These are phyloP conservation scores for Pheosia gnoma DNA, from an alignment of 2,888 invertebrate genomes.

Conservation along the genomic window DNA sequence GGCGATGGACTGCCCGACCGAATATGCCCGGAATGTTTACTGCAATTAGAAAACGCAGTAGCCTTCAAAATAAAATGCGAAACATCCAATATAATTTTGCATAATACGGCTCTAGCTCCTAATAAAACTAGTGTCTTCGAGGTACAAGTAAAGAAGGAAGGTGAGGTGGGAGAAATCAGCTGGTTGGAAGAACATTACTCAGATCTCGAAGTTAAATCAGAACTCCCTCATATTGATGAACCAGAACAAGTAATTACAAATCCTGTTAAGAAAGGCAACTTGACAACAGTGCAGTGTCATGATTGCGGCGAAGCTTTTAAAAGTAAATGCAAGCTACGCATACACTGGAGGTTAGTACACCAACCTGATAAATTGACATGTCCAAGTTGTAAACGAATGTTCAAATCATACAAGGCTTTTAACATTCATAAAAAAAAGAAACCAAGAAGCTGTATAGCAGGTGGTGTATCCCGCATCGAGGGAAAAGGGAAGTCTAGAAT, in stretches of 20 bases:
- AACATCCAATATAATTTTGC: slow-evolving; percentile 53
- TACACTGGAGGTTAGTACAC: slow-evolving; percentile 53
- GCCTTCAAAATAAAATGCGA: slow-evolving; percentile 67
- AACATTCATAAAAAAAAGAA: slow-evolving; percentile 46
- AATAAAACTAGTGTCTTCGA: slow-evolving; percentile 1
- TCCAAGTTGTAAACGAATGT: slow-evolving; percentile 43
- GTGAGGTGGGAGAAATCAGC: neutral
- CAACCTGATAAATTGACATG: slow-evolving; percentile 40
- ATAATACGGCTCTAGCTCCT: slow-evolving; percentile 16
- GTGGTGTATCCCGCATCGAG: slow-evolving; percentile 46
- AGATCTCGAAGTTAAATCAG: neutral
- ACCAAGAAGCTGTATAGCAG: slow-evolving; percentile 40
- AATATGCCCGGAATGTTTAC: slow-evolving; percentile 65
- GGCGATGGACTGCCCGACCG: slow-evolving; percentile 64
- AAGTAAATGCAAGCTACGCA: slow-evolving; percentile 53
- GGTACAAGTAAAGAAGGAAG: slow-evolving; percentile 12
- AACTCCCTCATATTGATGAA: neutral
- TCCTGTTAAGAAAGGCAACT: slow-evolving; percentile 14
- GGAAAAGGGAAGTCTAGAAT: slow-evolving; percentile 54
- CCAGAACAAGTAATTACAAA: neutral
- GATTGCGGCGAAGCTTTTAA: slow-evolving; percentile 48
- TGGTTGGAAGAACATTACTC: neutral
- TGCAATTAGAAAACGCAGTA: slow-evolving; percentile 61
- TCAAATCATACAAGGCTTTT: slow-evolving; percentile 54
- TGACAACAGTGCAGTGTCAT: slow-evolving; percentile 33